Percentiles rank a stretch among this genome's conserved stretches.
Conservation (phyloP, 2,113 vertebrate genomes). For the Zeus faber region DNA sequence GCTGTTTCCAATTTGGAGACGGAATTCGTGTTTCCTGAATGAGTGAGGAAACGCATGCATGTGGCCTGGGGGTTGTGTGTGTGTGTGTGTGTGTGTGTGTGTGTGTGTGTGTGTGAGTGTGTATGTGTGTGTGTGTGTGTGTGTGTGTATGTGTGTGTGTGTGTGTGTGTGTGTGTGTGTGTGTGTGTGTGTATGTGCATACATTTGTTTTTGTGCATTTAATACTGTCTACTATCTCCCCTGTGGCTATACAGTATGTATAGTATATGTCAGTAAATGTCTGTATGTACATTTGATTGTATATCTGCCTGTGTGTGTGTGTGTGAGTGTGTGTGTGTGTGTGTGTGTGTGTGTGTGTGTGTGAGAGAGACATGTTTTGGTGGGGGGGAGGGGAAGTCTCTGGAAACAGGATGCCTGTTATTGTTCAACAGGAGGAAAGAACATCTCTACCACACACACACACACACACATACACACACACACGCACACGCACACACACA, state of each 20-base stretch:
- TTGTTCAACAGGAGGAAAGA: conserved; percentile 5
- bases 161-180: not conserved
- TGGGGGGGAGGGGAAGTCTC: not conserved
- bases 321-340: not conserved
- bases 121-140: conserved; percentile 2
- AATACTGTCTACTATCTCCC: too few species aligned
- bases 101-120: conserved; percentile 3
- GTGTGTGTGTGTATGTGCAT: not conserved
- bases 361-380: not conserved
- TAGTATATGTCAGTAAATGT: not conserved
- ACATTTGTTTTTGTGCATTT: too few species aligned
- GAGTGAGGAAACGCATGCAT: too few species aligned
- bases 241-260: too few species aligned
- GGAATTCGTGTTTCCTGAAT: too few species aligned
- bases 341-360: not conserved
- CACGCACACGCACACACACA: not conserved
- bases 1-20: too few species aligned
- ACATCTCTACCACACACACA: not conserved
- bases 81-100: not conserved
- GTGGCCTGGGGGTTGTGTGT: too few species aligned
- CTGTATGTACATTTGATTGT: not conserved
- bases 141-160: not conserved
- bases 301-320: not conserved
- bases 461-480: too few species aligned
- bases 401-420: not conserved